Evolutionary conservation across 2,888 invertebrate species (phyloP).

Genomic region (Esperia sulphurella): DNA sequence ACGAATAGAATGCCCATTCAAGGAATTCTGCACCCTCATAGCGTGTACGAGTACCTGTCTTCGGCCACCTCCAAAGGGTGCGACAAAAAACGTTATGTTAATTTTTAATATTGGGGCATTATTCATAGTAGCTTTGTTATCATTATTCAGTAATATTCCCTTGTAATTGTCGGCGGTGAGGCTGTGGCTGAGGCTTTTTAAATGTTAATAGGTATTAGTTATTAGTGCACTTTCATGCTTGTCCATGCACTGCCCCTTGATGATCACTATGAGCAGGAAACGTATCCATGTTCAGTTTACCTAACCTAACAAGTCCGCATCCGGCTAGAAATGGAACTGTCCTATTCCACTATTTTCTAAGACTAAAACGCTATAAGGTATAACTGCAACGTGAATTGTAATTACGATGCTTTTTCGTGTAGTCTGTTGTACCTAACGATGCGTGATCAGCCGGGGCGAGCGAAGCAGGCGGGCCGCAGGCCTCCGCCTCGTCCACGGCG

Average conservation of each 20-base stretch:
- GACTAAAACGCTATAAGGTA: no score
- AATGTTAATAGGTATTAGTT: constrained; percentile 34
- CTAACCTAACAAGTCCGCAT: no score
- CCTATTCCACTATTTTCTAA: no score
- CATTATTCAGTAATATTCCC: constrained; percentile 66
- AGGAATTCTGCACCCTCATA: constrained; percentile 78
- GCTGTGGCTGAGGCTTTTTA: constrained; percentile 27
- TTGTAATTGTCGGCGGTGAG: constrained; percentile 51
- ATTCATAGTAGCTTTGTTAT: constrained; percentile 77
- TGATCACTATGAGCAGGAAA: neutral
- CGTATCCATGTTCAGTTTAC: no score
- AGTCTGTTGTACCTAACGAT: constrained; percentile 15
- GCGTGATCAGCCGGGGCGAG: constrained; percentile 22
- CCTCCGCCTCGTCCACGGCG: constrained; percentile 29
- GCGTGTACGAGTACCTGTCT: constrained; percentile 63
- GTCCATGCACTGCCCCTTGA: constrained; percentile 30
- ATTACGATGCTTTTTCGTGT: constrained; percentile 10
- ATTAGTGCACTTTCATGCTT: constrained; percentile 43
- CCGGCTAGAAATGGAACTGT: no score
- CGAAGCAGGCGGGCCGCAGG: constrained; percentile 23
- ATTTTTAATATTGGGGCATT: constrained; percentile 71
- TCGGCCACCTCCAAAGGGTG: constrained; percentile 73
- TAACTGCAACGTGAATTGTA: constrained; percentile 4
- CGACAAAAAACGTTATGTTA: constrained; percentile 76
- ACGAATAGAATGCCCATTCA: constrained; percentile 58